Base-by-base conservation (phyloP, 2,888 invertebrate species). In the Agapetus fuscipes region DNA sequence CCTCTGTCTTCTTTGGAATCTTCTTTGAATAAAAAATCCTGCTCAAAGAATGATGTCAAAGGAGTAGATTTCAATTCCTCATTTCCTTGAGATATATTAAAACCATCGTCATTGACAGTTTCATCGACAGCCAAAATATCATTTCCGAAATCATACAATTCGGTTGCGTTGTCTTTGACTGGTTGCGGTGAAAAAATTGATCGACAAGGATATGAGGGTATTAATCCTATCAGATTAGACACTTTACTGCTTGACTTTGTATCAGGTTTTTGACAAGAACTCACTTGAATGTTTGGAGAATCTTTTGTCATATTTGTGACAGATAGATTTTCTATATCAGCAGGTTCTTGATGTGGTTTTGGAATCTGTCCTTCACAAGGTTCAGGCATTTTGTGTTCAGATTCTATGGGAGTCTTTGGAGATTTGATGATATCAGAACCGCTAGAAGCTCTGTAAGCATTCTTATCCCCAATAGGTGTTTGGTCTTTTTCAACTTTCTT, bases 1-100 rank as follows among this genome's bases (percentile, higher is more conserved):
- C 83, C 83, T 51, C 68, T 74, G 52, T 84, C 83, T 57, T 89
- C 89, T 55, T 83, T 83, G 2, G 82, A 78, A 55, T 85, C 84
- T 54, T 83, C 83, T 54, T 82, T 80, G 54, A 82, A 79, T 47
- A 82, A 64, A 53, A 78, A 70, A 48, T 79, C 78, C 9, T 20
- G 20, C n/a, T 74, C 76, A 41, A 79, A 76, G 4, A 74, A 72
- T 56, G 82, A 83, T 1, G 69, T 61, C 9, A 74, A 56, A 0
- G 79, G 74, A 1, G 65, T 60, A 2, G 56, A 58, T 53, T 78
- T 76, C 54, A 74, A 68, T 51, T 80, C 80, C 41, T 77, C 78
- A 26, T 73, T 70, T 51, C 74, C 73, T 44, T 73, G 66, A 1
- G 71, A 60, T 49, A 75, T 68, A 16, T 76, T 76, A 51, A 82